A percentile compares a stretch with the other conserved stretches of the same genome.
Evolutionary conservation across 2,888 invertebrate species (phyloP).

Genomic region (Lasioglossum zephyrum): DNA sequence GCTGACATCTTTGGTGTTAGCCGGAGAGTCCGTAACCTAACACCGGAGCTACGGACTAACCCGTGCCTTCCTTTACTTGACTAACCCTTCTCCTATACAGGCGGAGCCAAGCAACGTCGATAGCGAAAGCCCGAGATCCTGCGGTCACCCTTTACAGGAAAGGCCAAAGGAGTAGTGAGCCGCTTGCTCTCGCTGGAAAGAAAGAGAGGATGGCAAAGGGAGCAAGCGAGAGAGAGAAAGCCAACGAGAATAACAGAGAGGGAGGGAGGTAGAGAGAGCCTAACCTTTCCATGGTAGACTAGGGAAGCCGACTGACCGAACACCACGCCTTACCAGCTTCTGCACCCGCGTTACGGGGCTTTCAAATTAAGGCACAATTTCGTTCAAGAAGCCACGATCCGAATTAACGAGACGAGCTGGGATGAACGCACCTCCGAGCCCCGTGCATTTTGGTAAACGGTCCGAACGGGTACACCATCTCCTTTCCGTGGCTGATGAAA

Average conservation of each 20-base stretch:
- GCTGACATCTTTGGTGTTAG: conserved; percentile 79
- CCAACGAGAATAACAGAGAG: conserved; percentile 12
- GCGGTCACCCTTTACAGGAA: conserved; percentile 81
- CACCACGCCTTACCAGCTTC: conserved; percentile 73
- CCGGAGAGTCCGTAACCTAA: conserved; percentile 74
- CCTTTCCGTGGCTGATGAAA: not conserved
- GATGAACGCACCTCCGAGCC: conserved; percentile 62
- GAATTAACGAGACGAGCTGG: conserved; percentile 71
- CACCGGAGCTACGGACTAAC: conserved; percentile 69
- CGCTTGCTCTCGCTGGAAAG: conserved; percentile 65
- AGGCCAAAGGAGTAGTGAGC: conserved; percentile 77
- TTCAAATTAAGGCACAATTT: conserved; percentile 82
- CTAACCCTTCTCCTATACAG: conserved; percentile 57
- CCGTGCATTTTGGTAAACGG: conserved; percentile 46
- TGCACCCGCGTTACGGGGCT: conserved; percentile 74
- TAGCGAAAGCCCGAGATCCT: conserved; percentile 80
- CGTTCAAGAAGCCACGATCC: conserved; percentile 75
- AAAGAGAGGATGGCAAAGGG: conserved; percentile 23
- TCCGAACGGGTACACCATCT: not conserved
- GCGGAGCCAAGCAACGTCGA: conserved; percentile 78
- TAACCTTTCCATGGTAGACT: conserved; percentile 66
- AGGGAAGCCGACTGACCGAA: conserved; percentile 73
- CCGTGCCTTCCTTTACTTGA: conserved; percentile 53
- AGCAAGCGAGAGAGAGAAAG: conserved; percentile 1
- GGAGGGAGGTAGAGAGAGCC: conserved; percentile 30